A percentile compares a stretch with the other conserved stretches of the same genome.
phyloP scores from a whole-genome alignment of 2,797 vertebrate species.

The Neoniphon sammara region DNA sequence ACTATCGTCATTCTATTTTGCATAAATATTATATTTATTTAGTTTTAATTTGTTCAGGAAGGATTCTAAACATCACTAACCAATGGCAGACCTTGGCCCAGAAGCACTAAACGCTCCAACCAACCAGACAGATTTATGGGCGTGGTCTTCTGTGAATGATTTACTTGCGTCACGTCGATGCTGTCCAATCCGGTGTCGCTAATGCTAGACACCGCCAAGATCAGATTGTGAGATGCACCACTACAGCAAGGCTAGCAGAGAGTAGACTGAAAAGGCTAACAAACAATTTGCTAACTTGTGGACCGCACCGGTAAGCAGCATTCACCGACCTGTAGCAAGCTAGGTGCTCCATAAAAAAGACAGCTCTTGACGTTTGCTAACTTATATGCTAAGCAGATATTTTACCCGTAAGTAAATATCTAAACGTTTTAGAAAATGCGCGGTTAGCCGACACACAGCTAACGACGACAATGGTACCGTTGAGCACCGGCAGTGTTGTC shows the following conservation, averaged over 20 bases:
- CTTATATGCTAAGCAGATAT: not conserved
- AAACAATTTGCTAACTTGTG: conserved; percentile 63
- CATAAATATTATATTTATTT: not conserved
- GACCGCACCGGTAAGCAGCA: conserved; percentile 75
- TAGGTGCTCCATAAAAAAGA: not conserved
- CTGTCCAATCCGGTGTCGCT: conserved; percentile 76
- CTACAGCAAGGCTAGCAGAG: conserved; percentile 71
- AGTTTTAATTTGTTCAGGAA: not conserved
- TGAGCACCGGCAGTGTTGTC: conserved; percentile 42
- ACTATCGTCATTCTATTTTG: no score
- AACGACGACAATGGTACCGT: conserved; percentile 19
- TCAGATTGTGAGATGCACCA: conserved; percentile 83
- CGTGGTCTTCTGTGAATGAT: conserved; percentile 45
- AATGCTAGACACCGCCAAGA: conserved; percentile 86
- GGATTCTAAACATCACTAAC: not conserved
- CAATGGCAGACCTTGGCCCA: not conserved
- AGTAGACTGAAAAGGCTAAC: conserved; percentile 63
- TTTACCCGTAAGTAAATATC: not conserved
- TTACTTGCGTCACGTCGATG: conserved; percentile 66
- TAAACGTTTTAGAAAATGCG: not conserved
- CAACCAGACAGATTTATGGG: conserved; percentile 53
- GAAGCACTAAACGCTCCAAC: conserved; percentile 11
- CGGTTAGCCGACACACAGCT: not conserved
- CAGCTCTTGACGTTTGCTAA: not conserved
- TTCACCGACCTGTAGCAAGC: conserved; percentile 24